phyloP scores from a whole-genome alignment of 2,113 vertebrate species.

The Illadopsis cleaveri region DNA sequence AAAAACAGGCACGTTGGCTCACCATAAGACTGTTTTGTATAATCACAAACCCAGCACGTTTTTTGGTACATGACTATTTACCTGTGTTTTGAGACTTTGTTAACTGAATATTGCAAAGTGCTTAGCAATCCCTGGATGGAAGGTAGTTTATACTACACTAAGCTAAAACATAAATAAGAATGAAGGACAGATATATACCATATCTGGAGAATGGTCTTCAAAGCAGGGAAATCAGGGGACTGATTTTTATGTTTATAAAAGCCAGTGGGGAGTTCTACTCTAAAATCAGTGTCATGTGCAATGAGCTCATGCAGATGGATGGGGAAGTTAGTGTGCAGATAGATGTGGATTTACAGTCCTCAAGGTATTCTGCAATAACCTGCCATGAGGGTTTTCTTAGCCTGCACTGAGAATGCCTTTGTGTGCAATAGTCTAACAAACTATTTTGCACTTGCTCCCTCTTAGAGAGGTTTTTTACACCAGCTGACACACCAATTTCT shows the following conservation, averaged over 20 bases:
- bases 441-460: background rate
- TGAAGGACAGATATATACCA: background rate
- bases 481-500: conserved; percentile 32
- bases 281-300: conserved; percentile 29
- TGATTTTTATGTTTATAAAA: conserved; percentile 38
- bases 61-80: background rate
- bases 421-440: conserved; percentile 23
- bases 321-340: background rate
- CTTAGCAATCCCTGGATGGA: background rate
- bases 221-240: background rate
- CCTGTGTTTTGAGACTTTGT: conserved; percentile 19
- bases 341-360: conserved; percentile 41
- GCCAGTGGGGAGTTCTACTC: conserved; percentile 1
- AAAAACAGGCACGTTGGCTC: background rate
- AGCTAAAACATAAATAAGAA: conserved; percentile 42
- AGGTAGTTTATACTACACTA: background rate
- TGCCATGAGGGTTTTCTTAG: conserved; percentile 13
- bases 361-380: background rate
- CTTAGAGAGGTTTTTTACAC: background rate
- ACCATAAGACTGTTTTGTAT: background rate
- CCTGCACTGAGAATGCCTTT: background rate
- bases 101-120: conserved; percentile 5
- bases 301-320: background rate
- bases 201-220: conserved; percentile 11
- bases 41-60: background rate